Evolutionary conservation across 23 tunicate species (phyloP), one percentile per base, ranked within the genome.

Genomic region (Oikopleura albicans): DNA sequence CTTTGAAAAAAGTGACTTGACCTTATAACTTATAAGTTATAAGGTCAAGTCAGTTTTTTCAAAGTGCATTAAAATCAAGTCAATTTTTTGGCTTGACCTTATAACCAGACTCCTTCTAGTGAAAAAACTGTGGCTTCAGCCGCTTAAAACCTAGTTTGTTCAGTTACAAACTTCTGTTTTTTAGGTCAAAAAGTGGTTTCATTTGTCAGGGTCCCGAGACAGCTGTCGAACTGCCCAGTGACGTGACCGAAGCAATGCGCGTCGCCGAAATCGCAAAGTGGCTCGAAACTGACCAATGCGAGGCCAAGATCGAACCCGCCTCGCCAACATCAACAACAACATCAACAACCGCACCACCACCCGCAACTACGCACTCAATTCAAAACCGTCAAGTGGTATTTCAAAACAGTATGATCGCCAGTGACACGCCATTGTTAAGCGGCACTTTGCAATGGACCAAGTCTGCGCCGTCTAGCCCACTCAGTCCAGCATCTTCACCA

Each of bases 181-280:
- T 71, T 71, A 71, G 79, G 4, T 12, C 79, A 37, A 71, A 71
- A 12, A 71, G 79, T 29, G 79, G 79, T 29, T 71, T 22, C 37
- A 71, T 71, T 29, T 29, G 35, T 37, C 34, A 29, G 4, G 79
- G 79, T 2, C 34, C 35, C 79, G 79, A 71, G 31, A 29, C 35
- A 2, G 34, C 79, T 2, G 79, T 71, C 28, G 79, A 71, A 29
- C 27, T 71, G 4, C 79, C 79, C 79, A 2, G 36, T 37, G 35
- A 29, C 79, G 4, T 12, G 36, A 16, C 27, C 27, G 35, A 71
- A 4, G 79, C 27, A 71, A 71, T 16, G 37, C 27, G 35, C 4
- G 35, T 71, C 36, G 79, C 79, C 33, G 79, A 71, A 71, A 71
- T 71, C 37, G 79, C 79, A 12, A 71, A 71, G 35, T 71, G 79